Base-by-base conservation (phyloP, 2,888 invertebrate species). In the Meteorus cinctellus region DNA sequence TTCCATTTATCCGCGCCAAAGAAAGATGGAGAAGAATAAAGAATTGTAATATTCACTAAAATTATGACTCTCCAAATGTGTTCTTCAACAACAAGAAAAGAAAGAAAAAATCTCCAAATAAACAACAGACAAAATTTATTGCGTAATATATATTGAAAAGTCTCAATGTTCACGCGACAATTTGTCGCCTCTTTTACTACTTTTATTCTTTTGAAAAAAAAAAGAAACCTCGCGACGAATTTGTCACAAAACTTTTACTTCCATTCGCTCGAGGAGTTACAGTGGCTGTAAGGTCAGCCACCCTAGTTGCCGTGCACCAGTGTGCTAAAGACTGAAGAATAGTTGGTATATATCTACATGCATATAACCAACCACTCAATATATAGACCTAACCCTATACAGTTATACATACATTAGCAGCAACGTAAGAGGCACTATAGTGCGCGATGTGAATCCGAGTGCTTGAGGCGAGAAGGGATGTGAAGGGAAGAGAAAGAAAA, bases 211-310 rank as follows among this genome's bases (percentile, higher is more conserved):
- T 45, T 31, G 5, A 67, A 67, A 45, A 8, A 27, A 24, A 31
- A 16, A 66, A 65, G n/a, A 51, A 51, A 51, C 19, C 19, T 55
- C 19, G 48, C 16, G n/a, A 55, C 19, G 55, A 55, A 68, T 68
- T 68, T 68, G 68, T 68, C 68, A 48, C 29, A 10, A 68, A 68
- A 68, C 48, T 68, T 68, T 68, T 68, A 29, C 45, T 51, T 27
- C 45, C 14, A 45, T 41, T 68, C 31, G 31, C 48, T 68, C 48
- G 48, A 45, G 68, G 24, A 68, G 68, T 68, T 68, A 51, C 27
- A 29, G 68, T 68, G 48, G 24, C 48, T 41, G 41, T 41, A 48
- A 24, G 68, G 48, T 45, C 45, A 48, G 36, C 66, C 24, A 66
- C 36, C 66, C 41, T 36, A 12, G 16, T 36, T 34, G 29, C 65